Percentiles rank a stretch among this genome's conserved stretches.
Evolutionary conservation across 1,140 invertebrate genomes (phyloP).

Genomic region (Neodiprion lecontei): DNA sequence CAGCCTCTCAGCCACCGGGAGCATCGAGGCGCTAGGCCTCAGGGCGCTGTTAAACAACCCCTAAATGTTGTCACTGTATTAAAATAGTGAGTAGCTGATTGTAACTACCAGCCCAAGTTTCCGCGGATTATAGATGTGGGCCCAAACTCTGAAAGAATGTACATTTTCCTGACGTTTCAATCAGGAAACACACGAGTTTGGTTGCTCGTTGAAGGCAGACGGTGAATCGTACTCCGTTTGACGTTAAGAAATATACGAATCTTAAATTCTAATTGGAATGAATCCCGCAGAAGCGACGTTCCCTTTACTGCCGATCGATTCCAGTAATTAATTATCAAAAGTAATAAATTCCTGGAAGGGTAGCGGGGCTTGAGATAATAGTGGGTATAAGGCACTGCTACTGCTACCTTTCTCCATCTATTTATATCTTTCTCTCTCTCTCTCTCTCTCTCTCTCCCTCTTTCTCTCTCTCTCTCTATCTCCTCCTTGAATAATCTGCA

Average conservation of each 20-base stretch:
- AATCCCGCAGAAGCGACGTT: background rate
- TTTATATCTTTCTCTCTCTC: background rate
- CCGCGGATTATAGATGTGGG: too few relatives aligned
- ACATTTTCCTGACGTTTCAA: too few relatives aligned
- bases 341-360: background rate
- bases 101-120: background rate
- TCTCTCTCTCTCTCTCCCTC: too few relatives aligned
- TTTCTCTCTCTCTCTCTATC: background rate
- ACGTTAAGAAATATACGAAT: slow-evolving; percentile 1
- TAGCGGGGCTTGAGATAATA: background rate
- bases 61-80: slow-evolving; percentile 41
- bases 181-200: too few relatives aligned
- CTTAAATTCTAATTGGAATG: slow-evolving; percentile 2
- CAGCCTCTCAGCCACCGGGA: slow-evolving; percentile 17
- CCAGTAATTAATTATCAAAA: background rate
- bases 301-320: background rate
- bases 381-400: background rate
- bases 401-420: background rate
- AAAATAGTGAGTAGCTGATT: slow-evolving; percentile 27
- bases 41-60: slow-evolving; percentile 35
- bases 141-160: too few relatives aligned
- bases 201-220: too few relatives aligned
- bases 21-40: slow-evolving; percentile 29
- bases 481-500: slow-evolving; percentile 7
- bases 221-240: background rate